Evolutionary conservation across 1,140 invertebrate genomes (phyloP).

Genomic region (Apis dorsata): DNA sequence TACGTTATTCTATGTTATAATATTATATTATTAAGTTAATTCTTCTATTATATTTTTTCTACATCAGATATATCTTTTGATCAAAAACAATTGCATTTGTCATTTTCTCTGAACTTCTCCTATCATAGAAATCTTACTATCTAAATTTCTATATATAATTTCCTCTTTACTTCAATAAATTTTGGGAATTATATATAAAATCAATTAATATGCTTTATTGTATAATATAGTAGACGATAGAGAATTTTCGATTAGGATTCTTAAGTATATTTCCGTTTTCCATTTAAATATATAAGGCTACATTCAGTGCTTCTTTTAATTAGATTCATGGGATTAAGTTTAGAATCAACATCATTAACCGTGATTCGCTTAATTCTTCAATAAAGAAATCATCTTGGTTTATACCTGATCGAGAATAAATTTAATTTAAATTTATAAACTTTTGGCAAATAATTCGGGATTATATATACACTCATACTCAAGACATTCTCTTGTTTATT

Average conservation of each 20-base stretch:
- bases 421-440: no score
- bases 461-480: no score
- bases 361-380: neutral
- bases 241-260: neutral
- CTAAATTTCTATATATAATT: no score
- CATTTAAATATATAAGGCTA: neutral
- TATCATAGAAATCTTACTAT: no score
- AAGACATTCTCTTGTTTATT: no score
- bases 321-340: neutral
- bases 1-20: neutral
- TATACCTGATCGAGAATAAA: neutral
- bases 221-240: neutral
- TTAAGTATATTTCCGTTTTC: neutral
- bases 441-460: no score
- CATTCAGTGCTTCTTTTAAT: conserved; percentile 1
- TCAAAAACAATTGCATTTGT: no score
- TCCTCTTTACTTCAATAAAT: neutral
- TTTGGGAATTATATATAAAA: neutral
- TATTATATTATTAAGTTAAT: neutral
- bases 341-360: neutral
- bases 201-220: neutral
- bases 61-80: neutral
- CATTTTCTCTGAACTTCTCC: no score
- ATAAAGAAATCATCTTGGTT: neutral
- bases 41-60: neutral